These are phyloP conservation scores for Catonia carolina DNA, from an alignment of 2,888 invertebrate species.

Conservation along the genomic window DNA sequence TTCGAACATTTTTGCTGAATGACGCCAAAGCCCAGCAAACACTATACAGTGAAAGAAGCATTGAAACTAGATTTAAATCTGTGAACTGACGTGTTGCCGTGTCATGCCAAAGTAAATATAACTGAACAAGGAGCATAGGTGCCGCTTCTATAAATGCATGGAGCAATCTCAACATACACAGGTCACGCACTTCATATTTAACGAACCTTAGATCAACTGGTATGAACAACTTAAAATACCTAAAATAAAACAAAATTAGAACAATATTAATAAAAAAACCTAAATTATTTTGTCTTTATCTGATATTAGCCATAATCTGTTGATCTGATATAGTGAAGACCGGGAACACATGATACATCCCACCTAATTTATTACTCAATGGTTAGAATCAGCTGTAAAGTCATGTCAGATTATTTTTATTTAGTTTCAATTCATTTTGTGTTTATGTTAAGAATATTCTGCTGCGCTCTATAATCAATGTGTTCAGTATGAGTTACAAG, in stretches of 20 bases:
- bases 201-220: conserved; percentile 75
- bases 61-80: conserved; percentile 73
- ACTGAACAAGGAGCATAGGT: conserved; percentile 76
- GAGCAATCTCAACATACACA: conserved; percentile 69
- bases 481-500: no score
- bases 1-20: conserved; percentile 78
- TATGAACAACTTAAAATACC: conserved; percentile 77
- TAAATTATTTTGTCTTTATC: no score
- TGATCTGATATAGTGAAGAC: no score
- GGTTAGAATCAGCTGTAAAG: no score
- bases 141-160: conserved; percentile 86
- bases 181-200: conserved; percentile 68
- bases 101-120: conserved; percentile 59
- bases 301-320: no score
- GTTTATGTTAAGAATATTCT: no score
- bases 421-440: no score
- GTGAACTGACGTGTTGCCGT: conserved; percentile 49
- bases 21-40: conserved; percentile 88
- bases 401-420: no score
- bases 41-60: conserved; percentile 72
- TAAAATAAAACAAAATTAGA: conserved; percentile 44
- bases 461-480: no score
- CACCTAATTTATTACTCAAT: no score
- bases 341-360: no score
- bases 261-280: conserved; percentile 44